phyloP scores from a whole-genome alignment of 2,797 vertebrate genomes.

The Epinephelus coioides region DNA sequence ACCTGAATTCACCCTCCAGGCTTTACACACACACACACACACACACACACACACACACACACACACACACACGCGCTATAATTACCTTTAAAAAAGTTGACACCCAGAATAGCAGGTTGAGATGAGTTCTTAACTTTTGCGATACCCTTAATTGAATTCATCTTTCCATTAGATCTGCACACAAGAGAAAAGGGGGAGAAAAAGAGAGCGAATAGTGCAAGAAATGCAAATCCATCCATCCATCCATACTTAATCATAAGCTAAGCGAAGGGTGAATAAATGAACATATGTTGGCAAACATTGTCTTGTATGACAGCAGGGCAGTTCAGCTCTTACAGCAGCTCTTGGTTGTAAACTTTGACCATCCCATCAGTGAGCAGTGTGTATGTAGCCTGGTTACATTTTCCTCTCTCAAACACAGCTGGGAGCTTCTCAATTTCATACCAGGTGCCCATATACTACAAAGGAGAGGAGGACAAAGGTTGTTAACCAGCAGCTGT shows the following conservation, averaged over 20 bases:
- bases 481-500: neutral
- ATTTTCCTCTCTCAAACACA: constrained; percentile 85
- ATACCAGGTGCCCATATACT: constrained; percentile 89
- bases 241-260: neutral
- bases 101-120: constrained; percentile 82
- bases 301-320: neutral
- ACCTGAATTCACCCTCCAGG: no score
- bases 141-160: constrained; percentile 82
- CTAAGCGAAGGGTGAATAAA: neutral
- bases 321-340: constrained; percentile 58
- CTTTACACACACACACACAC: no score
- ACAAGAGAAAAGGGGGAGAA: neutral
- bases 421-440: constrained; percentile 89
- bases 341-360: constrained; percentile 53
- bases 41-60: no score
- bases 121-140: constrained; percentile 75
- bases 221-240: neutral
- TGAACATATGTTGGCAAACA: neutral
- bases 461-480: neutral
- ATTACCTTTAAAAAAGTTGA: constrained; percentile 84
- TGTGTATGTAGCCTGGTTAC: constrained; percentile 85
- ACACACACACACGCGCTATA: neutral
- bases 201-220: neutral
- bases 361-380: constrained; percentile 53
- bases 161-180: constrained; percentile 78